A percentile compares a stretch with the other conserved stretches of the same genome.
Evolutionary conservation across 2,797 vertebrate species (phyloP).

Genomic region (Pseudochirops cupreus): DNA sequence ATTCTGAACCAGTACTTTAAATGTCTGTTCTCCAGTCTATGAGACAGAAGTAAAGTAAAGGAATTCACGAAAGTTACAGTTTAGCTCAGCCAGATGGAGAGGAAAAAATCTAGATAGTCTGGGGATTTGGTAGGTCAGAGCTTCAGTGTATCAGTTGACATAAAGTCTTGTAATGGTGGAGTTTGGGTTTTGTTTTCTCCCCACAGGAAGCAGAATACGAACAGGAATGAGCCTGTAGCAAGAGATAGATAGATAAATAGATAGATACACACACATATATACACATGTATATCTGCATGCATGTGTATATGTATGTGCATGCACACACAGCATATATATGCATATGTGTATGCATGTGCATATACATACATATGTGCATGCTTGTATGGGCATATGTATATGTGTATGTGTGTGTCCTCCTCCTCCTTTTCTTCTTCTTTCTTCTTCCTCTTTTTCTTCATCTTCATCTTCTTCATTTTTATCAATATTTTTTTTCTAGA

Average conservation of each 20-base stretch:
- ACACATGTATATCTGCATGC: too few relatives aligned
- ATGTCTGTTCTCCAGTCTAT: not conserved
- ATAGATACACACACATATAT: too few relatives aligned
- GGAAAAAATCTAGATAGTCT: slow-evolving; percentile 42
- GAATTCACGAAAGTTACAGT: not conserved
- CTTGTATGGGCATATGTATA: too few relatives aligned
- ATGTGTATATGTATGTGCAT: too few relatives aligned
- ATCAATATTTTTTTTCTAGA: too few relatives aligned
- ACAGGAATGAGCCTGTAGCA: slow-evolving; percentile 67
- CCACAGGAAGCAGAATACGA: not conserved
- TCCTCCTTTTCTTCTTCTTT: too few relatives aligned
- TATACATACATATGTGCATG: too few relatives aligned
- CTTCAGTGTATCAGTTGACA: not conserved
- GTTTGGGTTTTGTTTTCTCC: not conserved
- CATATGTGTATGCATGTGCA: too few relatives aligned
- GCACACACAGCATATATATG: too few relatives aligned
- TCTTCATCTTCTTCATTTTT: too few relatives aligned
- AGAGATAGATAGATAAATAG: slow-evolving; percentile 1
- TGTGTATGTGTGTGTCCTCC: too few relatives aligned
- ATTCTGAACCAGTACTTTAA: not conserved
- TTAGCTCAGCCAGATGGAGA: not conserved
- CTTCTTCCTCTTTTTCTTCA: too few relatives aligned
- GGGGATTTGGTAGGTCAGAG: slow-evolving; percentile 60
- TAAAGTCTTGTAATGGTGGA: slow-evolving; percentile 56
- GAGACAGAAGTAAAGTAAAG: not conserved